These are phyloP conservation scores for Helleia helle DNA, from an alignment of 2,888 invertebrate species.

Conservation along the genomic window DNA sequence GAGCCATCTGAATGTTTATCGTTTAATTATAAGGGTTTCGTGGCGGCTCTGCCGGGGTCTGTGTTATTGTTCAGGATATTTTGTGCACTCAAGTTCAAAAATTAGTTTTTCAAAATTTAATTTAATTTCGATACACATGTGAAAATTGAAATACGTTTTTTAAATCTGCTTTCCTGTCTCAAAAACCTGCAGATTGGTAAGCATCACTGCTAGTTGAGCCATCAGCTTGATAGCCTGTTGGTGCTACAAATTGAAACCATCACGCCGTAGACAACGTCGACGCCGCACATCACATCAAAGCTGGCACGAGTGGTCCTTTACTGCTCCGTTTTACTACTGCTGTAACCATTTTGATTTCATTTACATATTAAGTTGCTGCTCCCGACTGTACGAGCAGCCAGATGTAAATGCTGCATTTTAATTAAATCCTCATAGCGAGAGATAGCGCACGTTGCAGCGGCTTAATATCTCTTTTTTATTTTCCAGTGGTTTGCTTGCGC, in stretches of 20 bases:
- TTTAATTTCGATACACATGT: too few species aligned
- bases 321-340: conserved; percentile 1
- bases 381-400: conserved; percentile 17
- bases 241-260: too few species aligned
- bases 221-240: too few species aligned
- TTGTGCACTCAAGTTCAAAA: neutral
- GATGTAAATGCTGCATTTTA: conserved; percentile 44
- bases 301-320: neutral
- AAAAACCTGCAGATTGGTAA: too few species aligned
- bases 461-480: conserved; percentile 27
- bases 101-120: too few species aligned
- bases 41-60: neutral
- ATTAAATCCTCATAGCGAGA: conserved; percentile 47
- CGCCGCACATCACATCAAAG: neutral
- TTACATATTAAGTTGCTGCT: conserved; percentile 1
- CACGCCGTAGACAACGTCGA: neutral
- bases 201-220: too few species aligned
- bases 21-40: conserved; percentile 38
- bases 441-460: conserved; percentile 28
- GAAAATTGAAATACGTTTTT: too few species aligned
- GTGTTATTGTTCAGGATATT: neutral
- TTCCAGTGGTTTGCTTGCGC: conserved; percentile 28
- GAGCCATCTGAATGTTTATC: conserved; percentile 31
- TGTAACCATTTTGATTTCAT: conserved; percentile 6
- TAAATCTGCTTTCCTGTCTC: too few species aligned